Percentiles rank a stretch among this genome's conserved stretches.
These are phyloP conservation scores for Malurus melanocephalus DNA, from an alignment of 2,113 vertebrate species.

Conservation along the genomic window DNA sequence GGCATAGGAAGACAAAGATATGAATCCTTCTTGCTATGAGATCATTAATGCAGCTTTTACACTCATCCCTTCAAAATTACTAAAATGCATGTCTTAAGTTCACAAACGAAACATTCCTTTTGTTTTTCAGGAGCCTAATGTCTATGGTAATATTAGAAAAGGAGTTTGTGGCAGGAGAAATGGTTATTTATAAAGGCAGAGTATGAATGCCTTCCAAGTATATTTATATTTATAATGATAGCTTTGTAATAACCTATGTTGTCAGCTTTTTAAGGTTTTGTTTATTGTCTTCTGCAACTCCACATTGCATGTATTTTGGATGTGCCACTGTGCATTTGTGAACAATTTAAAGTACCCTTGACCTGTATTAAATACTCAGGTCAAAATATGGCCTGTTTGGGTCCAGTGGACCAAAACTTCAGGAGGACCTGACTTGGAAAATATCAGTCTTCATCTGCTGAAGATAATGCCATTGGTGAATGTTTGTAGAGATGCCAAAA, in stretches of 20 bases:
- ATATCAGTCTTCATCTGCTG: not conserved
- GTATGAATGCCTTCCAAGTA: not conserved
- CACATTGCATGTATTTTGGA: not conserved
- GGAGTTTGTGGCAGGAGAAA: not conserved
- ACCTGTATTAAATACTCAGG: not conserved
- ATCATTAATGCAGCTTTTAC: not conserved
- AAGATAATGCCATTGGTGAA: slow-evolving; percentile 12
- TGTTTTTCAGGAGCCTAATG: not conserved
- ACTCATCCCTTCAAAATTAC: not conserved
- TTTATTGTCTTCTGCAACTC: not conserved
- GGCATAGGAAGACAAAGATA: not conserved
- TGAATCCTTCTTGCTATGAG: not conserved
- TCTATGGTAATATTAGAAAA: not conserved
- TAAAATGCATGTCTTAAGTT: not conserved
- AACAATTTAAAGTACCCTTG: not conserved
- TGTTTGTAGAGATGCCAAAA: slow-evolving; percentile 30
- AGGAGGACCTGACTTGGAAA: slow-evolving; percentile 1
- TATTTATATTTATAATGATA: not conserved
- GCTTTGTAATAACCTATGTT: not conserved
- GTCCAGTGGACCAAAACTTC: not conserved
- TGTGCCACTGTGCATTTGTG: not conserved
- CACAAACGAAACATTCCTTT: not conserved
- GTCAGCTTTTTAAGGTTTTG: not conserved
- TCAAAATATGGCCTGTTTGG: not conserved
- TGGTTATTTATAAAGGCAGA: not conserved